Evolutionary conservation across 2,113 vertebrate species (phyloP), one percentile per base, ranked within the genome.

Genomic region (mouse (Mus musculus)): DNA sequence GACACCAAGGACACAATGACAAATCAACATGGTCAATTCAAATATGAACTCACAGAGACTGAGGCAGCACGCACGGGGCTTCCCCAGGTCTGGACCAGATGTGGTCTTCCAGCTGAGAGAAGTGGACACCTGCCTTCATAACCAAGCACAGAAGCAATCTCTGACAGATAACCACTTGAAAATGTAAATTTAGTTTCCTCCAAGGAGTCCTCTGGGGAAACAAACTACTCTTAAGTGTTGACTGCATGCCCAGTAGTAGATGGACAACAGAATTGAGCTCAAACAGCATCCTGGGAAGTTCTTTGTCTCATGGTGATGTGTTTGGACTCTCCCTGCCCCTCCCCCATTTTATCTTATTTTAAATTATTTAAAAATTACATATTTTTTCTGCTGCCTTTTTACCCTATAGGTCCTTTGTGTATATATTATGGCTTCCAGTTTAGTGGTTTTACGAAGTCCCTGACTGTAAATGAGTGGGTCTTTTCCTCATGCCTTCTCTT

Each of bases 261-360:
- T n/a, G 33, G 49, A 5, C 33, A 56, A 12, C 33, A 56, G 33
- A 56, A 80, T 13, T 24, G 52, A n/a, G 54, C 19, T 10, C 33
- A 19, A n/a, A 20, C 33, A 56, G 19, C 52, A n/a, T 59, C 33
- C 33, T 52, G 20, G 33, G 78, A 56, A 20, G 19, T n/a, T 22
- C 30, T 33, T 24, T n/a, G 78, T 81, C 33, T 81, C 2, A 56
- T 80, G 33, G 22, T 20, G 30, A 54, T 80, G 26, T 78, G 17
- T 36, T 49, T 36, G 33, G 17, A 1, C 5, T 52, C 49, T 33
- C 76, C 14, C 14, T 13, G 1, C 0, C 46, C 14, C 5, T 1
- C 12, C 76, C 7, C 26, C 12, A 52, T 78, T 33, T 52, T 52
- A 78, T 54, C 16, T 80, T 80, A 78, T 52, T 80, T 80, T 49